Conservation (phyloP, 2,797 vertebrate species). For the Fringilla coelebs region DNA sequence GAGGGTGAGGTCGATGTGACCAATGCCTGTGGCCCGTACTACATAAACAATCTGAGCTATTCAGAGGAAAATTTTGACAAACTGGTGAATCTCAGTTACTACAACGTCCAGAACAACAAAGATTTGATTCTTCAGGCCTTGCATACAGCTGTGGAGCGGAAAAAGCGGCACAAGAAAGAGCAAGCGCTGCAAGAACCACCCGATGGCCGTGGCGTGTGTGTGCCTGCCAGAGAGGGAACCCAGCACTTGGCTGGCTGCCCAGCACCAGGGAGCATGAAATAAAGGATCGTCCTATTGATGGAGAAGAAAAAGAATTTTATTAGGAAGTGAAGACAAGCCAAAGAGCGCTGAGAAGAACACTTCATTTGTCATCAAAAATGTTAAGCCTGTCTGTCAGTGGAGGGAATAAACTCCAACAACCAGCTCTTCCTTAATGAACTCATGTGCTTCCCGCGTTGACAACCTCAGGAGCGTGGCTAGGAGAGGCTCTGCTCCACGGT, state of each 20-base stretch:
- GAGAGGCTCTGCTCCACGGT: background rate
- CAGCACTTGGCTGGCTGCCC: background rate
- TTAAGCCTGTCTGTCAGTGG: background rate
- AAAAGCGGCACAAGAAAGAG: conserved; percentile 47
- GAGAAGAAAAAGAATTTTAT: background rate
- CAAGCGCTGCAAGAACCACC: background rate
- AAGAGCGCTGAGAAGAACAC: background rate
- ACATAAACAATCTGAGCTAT: conserved; percentile 79
- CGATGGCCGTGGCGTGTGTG: fast-evolving
- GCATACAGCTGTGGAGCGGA: conserved; percentile 61
- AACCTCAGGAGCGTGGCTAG: background rate
- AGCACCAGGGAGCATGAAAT: background rate
- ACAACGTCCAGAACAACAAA: conserved; percentile 83
- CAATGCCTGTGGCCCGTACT: conserved; percentile 75
- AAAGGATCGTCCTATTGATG: background rate
- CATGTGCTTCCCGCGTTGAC: background rate
- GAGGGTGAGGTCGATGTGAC: conserved; percentile 78
- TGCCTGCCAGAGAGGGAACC: background rate
- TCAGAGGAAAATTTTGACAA: conserved; percentile 76
- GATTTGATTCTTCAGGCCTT: conserved; percentile 73
- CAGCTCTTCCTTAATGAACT: background rate
- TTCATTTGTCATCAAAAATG: background rate
- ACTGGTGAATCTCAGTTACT: conserved; percentile 78
- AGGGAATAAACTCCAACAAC: background rate
- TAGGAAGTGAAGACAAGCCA: conserved; percentile 12